Conservation (phyloP, 2,113 vertebrate genomes). For the Tenebrosternarchus preto region DNA sequence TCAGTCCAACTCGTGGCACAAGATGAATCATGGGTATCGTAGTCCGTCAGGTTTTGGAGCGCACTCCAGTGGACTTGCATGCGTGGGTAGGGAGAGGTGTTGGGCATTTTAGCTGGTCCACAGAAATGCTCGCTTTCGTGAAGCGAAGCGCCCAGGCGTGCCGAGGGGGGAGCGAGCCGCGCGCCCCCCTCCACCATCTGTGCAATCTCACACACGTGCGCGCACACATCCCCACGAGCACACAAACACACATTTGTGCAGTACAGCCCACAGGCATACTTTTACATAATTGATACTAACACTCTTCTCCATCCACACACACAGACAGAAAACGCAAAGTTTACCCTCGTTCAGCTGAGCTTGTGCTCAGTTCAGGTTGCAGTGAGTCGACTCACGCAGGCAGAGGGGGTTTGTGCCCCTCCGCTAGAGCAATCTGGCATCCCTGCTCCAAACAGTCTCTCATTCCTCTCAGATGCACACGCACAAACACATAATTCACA, state of each 20-base stretch:
- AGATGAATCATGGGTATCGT: neutral
- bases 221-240: conserved; percentile 24
- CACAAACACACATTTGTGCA: conserved; percentile 28
- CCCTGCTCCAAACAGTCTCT: neutral
- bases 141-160: conserved; percentile 14
- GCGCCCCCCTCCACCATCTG: conserved; percentile 41
- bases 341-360: conserved; percentile 29
- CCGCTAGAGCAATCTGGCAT: neutral
- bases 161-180: conserved; percentile 49
- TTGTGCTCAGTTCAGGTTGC: conserved; percentile 9
- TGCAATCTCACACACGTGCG: conserved; percentile 24
- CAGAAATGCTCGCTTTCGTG: conserved; percentile 23
- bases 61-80: conserved; percentile 12
- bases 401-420: neutral
- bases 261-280: conserved; percentile 15
- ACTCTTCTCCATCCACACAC: conserved; percentile 42
- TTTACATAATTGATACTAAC: conserved; percentile 29
- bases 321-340: conserved; percentile 25
- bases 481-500: conserved; percentile 21
- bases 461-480: neutral
- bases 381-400: neutral
- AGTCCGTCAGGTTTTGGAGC: neutral
- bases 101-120: conserved; percentile 39
- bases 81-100: conserved; percentile 36
- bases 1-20: neutral